Conservation (phyloP, 2,113 vertebrate genomes). For the Seriola quinqueradiata region DNA sequence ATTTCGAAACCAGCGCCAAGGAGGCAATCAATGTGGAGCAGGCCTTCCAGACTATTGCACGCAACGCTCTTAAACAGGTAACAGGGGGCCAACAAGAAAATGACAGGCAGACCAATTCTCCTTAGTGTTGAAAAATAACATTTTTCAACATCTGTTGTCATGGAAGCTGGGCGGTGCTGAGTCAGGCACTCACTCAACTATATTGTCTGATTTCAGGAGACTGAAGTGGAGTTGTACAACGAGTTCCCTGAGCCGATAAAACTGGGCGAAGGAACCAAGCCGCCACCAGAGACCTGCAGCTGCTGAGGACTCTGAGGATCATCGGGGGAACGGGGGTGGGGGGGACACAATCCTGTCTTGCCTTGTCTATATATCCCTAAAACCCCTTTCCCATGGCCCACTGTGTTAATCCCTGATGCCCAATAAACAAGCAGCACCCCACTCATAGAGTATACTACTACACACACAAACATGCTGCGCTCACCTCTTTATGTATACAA, state of each 20-base stretch:
- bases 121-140: background rate
- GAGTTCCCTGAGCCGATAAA: slow-evolving; percentile 98
- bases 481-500: slow-evolving; percentile 66
- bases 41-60: slow-evolving; percentile 97
- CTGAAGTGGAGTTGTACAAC: slow-evolving; percentile 97
- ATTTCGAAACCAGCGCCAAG: slow-evolving; percentile 98
- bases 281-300: slow-evolving; percentile 92
- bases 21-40: slow-evolving; percentile 98
- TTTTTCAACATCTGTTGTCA: background rate
- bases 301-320: slow-evolving; percentile 89
- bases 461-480: slow-evolving; percentile 71
- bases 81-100: background rate
- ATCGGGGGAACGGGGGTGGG: slow-evolving; percentile 61
- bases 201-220: slow-evolving; percentile 85
- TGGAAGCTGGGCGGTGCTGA: background rate
- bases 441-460: slow-evolving; percentile 70
- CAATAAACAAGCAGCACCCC: slow-evolving; percentile 71
- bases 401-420: slow-evolving; percentile 75
- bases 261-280: slow-evolving; percentile 95
- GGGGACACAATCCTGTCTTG: slow-evolving; percentile 63
- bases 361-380: slow-evolving; percentile 78
- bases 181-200: background rate
- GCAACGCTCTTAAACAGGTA: slow-evolving; percentile 98
- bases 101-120: background rate
- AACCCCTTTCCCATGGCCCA: slow-evolving; percentile 79